These are phyloP conservation scores for Gracilinanus agilis DNA, from an alignment of 2,113 vertebrate genomes.

Conservation along the genomic window DNA sequence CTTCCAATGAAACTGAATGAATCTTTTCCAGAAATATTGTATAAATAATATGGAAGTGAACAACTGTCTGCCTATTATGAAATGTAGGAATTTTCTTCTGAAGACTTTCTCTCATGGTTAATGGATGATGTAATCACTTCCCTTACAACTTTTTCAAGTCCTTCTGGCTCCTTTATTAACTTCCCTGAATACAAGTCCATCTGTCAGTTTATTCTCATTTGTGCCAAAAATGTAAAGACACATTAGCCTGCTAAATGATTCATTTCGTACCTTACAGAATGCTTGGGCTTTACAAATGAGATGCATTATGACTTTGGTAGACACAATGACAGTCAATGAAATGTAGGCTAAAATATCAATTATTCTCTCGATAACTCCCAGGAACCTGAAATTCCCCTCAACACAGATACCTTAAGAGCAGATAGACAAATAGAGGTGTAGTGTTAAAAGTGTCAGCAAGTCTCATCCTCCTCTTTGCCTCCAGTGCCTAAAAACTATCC, in stretches of 20 bases:
- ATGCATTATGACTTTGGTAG: constrained; percentile 53
- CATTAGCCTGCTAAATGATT: constrained; percentile 61
- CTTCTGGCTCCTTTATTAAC: constrained; percentile 72
- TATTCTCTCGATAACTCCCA: constrained; percentile 38
- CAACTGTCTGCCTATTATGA: constrained; percentile 32
- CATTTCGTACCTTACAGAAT: constrained; percentile 66
- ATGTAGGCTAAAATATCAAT: constrained; percentile 40
- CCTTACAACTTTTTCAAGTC: constrained; percentile 64
- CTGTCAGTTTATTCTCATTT: constrained; percentile 73
- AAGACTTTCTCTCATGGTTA: constrained; percentile 48
- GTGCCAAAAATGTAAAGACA: constrained; percentile 64
- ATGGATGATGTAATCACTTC: constrained; percentile 59
- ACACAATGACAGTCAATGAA: constrained; percentile 51
- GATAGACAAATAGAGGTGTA: neutral
- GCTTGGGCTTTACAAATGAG: constrained; percentile 71
- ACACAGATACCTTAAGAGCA: neutral
- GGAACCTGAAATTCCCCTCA: constrained; percentile 46
- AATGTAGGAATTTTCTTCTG: constrained; percentile 46
- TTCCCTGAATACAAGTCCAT: constrained; percentile 72
- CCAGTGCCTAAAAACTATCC: neutral
- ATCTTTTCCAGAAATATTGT: constrained; percentile 45
- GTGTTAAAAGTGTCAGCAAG: neutral
- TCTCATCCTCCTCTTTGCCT: neutral
- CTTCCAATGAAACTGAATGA: constrained; percentile 12
- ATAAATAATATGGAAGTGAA: constrained; percentile 30